A percentile compares a stretch with the other conserved stretches of the same genome.
These are phyloP conservation scores for Edolisoma coerulescens DNA, from an alignment of 2,113 vertebrate genomes.

Conservation along the genomic window DNA sequence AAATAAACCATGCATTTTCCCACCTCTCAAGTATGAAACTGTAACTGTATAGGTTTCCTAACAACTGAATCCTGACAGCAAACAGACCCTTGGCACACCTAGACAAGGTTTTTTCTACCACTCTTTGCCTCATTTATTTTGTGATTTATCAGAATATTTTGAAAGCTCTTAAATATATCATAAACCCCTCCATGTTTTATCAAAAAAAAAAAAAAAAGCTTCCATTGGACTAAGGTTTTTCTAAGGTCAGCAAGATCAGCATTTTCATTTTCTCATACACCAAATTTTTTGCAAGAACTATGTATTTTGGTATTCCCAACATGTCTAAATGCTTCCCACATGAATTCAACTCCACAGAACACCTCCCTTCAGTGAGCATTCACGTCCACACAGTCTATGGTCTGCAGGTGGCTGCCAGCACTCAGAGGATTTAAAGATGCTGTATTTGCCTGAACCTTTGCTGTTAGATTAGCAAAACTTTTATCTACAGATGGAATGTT, in stretches of 20 bases:
- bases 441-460: neutral
- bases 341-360: neutral
- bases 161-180: neutral
- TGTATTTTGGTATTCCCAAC: neutral
- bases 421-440: neutral
- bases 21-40: neutral
- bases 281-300: neutral
- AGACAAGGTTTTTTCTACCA: neutral
- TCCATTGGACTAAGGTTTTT: neutral
- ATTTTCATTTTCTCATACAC: neutral
- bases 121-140: neutral
- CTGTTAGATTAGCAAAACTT: neutral
- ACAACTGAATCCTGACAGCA: neutral
- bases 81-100: neutral
- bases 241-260: neutral
- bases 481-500: neutral
- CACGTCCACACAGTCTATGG: neutral
- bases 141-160: neutral
- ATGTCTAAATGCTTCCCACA: neutral
- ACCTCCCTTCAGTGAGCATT: neutral
- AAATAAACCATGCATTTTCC: neutral
- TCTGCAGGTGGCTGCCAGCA: neutral
- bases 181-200: neutral
- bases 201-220: neutral
- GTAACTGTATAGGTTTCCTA: neutral